A percentile compares a stretch with the other conserved stretches of the same genome.
Evolutionary conservation across 2,797 vertebrate species (phyloP).

Genomic region (Protosalanx chinensis): DNA sequence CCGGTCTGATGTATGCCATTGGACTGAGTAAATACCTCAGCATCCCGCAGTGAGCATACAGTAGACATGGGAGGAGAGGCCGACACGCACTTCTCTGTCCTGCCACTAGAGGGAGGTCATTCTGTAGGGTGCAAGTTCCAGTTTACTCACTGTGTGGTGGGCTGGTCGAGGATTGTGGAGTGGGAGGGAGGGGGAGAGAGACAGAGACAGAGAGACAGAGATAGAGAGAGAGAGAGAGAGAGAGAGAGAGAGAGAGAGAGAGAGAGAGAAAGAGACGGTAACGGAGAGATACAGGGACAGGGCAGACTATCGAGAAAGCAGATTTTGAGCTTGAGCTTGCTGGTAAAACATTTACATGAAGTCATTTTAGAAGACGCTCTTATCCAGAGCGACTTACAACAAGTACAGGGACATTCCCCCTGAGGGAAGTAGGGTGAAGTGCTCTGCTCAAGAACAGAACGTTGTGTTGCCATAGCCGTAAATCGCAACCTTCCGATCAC

Average conservation of each 20-base stretch:
- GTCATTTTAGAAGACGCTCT: too few species aligned
- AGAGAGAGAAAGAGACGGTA: constrained; percentile 5
- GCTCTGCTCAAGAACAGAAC: too few species aligned
- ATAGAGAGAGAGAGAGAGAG: constrained; percentile 3
- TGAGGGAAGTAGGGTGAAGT: too few species aligned
- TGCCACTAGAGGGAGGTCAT: background rate
- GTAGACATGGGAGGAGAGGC: too few species aligned
- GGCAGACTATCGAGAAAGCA: too few species aligned
- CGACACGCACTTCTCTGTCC: too few species aligned
- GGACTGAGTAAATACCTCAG: constrained; percentile 3
- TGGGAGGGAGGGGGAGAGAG: constrained; percentile 8
- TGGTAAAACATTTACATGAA: background rate
- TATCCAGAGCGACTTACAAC: too few species aligned
- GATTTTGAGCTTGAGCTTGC: background rate
- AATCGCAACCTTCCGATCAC: too few species aligned
- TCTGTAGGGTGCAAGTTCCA: background rate
- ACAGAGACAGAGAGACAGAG: constrained; percentile 18
- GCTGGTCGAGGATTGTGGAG: background rate
- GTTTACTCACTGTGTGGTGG: background rate
- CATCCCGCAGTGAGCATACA: too few species aligned
- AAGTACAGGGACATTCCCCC: too few species aligned
- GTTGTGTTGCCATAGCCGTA: too few species aligned
- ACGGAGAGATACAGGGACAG: too few species aligned
- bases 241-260: constrained; percentile 6
- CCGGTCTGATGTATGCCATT: constrained; percentile 36